phyloP scores from a whole-genome alignment of 1,140 invertebrate genomes.

The Drosophila murphyi region DNA sequence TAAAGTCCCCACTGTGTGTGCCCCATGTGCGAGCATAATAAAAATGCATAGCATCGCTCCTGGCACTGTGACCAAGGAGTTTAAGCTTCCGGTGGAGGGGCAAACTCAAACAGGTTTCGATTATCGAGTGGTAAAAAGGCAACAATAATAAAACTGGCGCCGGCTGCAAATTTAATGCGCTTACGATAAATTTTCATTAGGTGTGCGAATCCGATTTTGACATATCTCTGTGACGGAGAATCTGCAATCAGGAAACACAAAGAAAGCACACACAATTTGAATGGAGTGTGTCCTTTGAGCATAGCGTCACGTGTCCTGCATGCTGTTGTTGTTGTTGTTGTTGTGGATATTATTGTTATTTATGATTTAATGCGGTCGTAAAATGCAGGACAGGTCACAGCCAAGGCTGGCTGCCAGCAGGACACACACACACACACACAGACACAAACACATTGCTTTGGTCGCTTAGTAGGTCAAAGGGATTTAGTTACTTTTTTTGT shows the following conservation, averaged over 20 bases:
- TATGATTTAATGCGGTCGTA: conserved; percentile 74
- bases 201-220: conserved; percentile 55
- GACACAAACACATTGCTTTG: conserved; percentile 11
- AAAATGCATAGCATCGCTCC: conserved; percentile 72
- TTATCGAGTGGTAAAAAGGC: conserved; percentile 31
- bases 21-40: conserved; percentile 61
- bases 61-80: conserved; percentile 24
- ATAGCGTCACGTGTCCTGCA: not conserved
- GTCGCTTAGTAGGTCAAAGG: conserved; percentile 56
- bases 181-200: conserved; percentile 78
- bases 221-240: conserved; percentile 6
- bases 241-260: conserved; percentile 3
- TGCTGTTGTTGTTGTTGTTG: conserved; percentile 12
- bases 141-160: conserved; percentile 51
- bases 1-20: too few species aligned
- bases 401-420: conserved; percentile 19
- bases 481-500: conserved; percentile 32
- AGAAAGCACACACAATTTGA: conserved; percentile 48
- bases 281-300: conserved; percentile 28
- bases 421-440: conserved; percentile 16
- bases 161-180: conserved; percentile 74
- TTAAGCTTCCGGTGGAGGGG: not conserved
- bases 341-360: conserved; percentile 40
- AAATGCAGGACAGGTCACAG: conserved; percentile 55
- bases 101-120: conserved; percentile 8